A percentile compares a stretch with the other conserved stretches of the same genome.
Evolutionary conservation across 2,888 invertebrate species (phyloP).

Genomic region (Caenorhabditis drosophilae): DNA sequence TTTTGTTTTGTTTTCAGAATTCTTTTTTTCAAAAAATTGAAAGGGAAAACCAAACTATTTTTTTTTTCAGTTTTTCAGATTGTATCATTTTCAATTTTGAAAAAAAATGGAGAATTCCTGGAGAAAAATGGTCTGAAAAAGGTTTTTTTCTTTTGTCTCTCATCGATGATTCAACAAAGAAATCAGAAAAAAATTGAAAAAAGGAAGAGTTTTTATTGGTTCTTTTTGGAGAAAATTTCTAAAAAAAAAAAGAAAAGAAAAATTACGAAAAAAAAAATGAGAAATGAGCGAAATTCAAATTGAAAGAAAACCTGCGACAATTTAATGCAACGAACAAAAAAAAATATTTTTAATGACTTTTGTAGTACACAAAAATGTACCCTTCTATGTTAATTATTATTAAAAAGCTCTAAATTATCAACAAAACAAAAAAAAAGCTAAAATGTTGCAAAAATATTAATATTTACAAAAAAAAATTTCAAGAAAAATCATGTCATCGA

Average conservation of each 20-base stretch:
- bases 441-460: neutral
- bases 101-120: too few relatives aligned
- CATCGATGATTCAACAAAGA: too few relatives aligned
- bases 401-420: constrained; percentile 20
- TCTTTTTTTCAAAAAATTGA: too few relatives aligned
- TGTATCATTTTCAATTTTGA: too few relatives aligned
- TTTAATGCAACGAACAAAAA: constrained; percentile 1
- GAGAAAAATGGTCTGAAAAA: too few relatives aligned
- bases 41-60: too few relatives aligned
- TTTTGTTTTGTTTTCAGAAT: too few relatives aligned
- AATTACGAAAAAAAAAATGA: too few relatives aligned
- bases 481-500: constrained; percentile 13
- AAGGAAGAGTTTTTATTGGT: neutral
- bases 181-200: neutral
- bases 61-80: too few relatives aligned
- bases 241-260: constrained; percentile 7
- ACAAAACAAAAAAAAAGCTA: neutral
- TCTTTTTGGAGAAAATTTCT: constrained; percentile 3
- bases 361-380: neutral
- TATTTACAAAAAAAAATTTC: constrained; percentile 5
- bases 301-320: neutral
- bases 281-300: neutral
- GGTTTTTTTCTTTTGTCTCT: too few relatives aligned
- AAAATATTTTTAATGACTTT: constrained; percentile 2
- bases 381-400: neutral